Percentiles rank a stretch among this genome's conserved stretches.
Evolutionary conservation across 2,888 invertebrate species (phyloP).

Genomic region (Diadromus collaris): DNA sequence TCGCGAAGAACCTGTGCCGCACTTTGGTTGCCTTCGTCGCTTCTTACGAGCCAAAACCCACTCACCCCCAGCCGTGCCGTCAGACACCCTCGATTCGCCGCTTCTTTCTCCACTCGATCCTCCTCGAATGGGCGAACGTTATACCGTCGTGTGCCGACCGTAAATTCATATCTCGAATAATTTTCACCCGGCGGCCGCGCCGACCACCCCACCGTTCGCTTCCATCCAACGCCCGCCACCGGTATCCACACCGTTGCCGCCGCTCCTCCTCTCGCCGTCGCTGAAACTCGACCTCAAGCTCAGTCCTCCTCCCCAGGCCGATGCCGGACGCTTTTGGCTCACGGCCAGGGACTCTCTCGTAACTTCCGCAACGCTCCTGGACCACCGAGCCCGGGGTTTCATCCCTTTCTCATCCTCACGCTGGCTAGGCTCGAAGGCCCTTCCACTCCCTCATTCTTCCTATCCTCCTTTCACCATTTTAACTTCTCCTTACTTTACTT

Average conservation of each 20-base stretch:
- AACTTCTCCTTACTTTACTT: conserved; percentile 53
- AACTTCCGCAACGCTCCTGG: conserved; percentile 61
- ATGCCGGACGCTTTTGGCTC: conserved; percentile 65
- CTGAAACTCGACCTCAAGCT: conserved; percentile 34
- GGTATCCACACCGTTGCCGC: conserved; percentile 38
- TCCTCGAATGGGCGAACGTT: conserved; percentile 57
- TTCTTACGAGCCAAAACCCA: conserved; percentile 26
- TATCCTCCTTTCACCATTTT: conserved; percentile 56
- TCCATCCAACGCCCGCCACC: conserved; percentile 66
- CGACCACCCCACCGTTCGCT: conserved; percentile 60
- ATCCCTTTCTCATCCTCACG: conserved; percentile 52
- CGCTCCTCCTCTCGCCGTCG: conserved; percentile 16
- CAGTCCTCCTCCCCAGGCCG: conserved; percentile 43
- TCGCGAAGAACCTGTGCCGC: conserved; percentile 38
- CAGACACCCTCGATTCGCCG: conserved; percentile 41
- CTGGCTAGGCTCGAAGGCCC: conserved; percentile 34
- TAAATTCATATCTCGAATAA: conserved; percentile 79
- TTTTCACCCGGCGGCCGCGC: conserved; percentile 73
- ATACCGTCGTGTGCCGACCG: conserved; percentile 67
- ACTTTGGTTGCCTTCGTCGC: conserved; percentile 32
- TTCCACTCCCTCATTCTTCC: conserved; percentile 48
- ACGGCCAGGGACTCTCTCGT: conserved; percentile 61
- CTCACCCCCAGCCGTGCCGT: background rate
- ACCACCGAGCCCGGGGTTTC: conserved; percentile 57
- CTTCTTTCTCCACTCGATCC: conserved; percentile 53